phyloP scores from a whole-genome alignment of 2,888 invertebrate genomes.

The Fabriciana adippe region DNA sequence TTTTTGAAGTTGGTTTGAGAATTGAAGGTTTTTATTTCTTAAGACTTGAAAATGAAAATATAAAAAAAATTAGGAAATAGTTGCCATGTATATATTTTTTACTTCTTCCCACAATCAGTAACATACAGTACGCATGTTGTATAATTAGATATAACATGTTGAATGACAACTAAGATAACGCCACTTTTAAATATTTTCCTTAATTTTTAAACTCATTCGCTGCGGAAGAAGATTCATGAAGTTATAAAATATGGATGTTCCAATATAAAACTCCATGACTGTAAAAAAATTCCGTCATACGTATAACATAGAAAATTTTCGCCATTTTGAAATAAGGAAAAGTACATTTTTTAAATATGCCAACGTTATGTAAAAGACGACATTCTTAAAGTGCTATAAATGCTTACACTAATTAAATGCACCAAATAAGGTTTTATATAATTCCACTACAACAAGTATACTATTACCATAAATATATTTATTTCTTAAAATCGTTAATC shows the following conservation, averaged over 20 bases:
- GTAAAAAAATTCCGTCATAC: no score
- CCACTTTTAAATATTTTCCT: slow-evolving; percentile 64
- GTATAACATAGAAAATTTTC: no score
- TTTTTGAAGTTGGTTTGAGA: background rate
- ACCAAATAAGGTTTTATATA: slow-evolving; percentile 36
- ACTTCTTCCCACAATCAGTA: background rate
- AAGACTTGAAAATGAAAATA: background rate
- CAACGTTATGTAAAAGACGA: slow-evolving; percentile 4
- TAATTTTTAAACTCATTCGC: slow-evolving; percentile 72
- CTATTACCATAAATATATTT: slow-evolving; percentile 43
- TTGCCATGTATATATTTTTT: background rate
- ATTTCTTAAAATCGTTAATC: slow-evolving; percentile 43
- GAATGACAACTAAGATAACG: slow-evolving; percentile 67
- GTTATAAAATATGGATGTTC: slow-evolving; percentile 34
- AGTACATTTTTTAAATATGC: background rate
- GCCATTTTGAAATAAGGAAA: background rate
- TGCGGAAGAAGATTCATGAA: slow-evolving; percentile 26
- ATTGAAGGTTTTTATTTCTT: no score
- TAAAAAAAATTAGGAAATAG: background rate
- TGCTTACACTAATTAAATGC: slow-evolving; percentile 35
- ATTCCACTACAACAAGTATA: slow-evolving; percentile 34
- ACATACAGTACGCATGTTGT: slow-evolving; percentile 33
- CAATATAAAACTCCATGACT: background rate
- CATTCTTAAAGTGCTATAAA: slow-evolving; percentile 27
- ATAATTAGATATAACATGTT: slow-evolving; percentile 46